These are phyloP conservation scores for Zaprionus africanus DNA, from an alignment of 1,140 invertebrate species.

Conservation along the genomic window DNA sequence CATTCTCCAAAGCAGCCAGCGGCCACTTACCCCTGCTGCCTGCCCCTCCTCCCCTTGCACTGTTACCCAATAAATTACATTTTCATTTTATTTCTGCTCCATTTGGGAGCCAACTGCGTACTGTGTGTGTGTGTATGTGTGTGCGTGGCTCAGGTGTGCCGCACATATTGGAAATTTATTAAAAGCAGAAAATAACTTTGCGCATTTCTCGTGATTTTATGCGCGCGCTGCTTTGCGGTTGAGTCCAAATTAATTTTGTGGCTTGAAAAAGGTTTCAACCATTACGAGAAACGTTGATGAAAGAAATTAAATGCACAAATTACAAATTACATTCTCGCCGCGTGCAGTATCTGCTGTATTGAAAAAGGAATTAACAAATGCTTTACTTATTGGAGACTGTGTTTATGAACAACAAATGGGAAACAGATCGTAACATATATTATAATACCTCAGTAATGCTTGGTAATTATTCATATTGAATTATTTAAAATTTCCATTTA, in stretches of 20 bases:
- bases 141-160: constrained; percentile 56
- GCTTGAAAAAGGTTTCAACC: constrained; percentile 16
- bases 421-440: not conserved
- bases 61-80: constrained; percentile 60
- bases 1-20: not conserved
- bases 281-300: constrained; percentile 27
- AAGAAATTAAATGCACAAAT: constrained; percentile 36
- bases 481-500: not conserved
- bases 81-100: constrained; percentile 67
- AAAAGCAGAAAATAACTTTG: constrained; percentile 53
- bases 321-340: not conserved
- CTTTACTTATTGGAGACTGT: not conserved
- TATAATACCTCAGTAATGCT: no score
- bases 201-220: constrained; percentile 37
- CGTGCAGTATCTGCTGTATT: not conserved
- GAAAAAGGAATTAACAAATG: not conserved
- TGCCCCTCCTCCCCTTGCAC: not conserved
- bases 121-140: constrained; percentile 1
- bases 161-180: constrained; percentile 64
- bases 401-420: not conserved
- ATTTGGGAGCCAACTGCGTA: constrained; percentile 24
- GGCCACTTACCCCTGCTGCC: not conserved
- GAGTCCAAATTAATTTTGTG: constrained; percentile 51
- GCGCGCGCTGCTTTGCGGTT: constrained; percentile 38
- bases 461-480: no score